phyloP scores from a whole-genome alignment of 1,140 invertebrate genomes.

The Trichogramma pretiosum region DNA sequence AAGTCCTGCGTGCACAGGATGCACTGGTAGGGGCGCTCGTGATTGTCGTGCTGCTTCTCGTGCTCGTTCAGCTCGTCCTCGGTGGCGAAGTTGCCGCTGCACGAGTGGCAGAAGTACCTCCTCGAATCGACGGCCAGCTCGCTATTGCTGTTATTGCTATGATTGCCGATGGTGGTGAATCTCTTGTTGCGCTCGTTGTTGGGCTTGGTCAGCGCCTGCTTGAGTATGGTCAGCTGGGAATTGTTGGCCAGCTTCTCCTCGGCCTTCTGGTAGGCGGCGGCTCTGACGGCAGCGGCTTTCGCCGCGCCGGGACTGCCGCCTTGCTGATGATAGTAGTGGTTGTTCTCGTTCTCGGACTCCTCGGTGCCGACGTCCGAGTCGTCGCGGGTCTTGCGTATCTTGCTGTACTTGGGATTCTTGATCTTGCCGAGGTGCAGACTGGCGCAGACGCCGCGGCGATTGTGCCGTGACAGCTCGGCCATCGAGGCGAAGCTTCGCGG shows the following conservation, averaged over 20 bases:
- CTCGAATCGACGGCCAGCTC: no score
- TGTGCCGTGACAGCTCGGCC: constrained; percentile 38
- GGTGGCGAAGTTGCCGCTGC: constrained; percentile 34
- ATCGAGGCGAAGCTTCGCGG: constrained; percentile 37
- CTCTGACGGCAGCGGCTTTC: constrained; percentile 19
- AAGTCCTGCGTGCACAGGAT: constrained; percentile 44
- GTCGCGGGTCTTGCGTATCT: background rate
- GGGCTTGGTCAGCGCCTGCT: constrained; percentile 41
- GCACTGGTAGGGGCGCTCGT: constrained; percentile 39
- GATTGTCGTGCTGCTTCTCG: constrained; percentile 34
- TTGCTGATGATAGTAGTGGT: no score
- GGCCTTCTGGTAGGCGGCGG: constrained; percentile 34
- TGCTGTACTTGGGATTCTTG: constrained; percentile 2
- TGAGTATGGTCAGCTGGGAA: constrained; percentile 41
- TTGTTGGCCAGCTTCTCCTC: constrained; percentile 43
- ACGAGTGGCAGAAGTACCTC: constrained; percentile 40
- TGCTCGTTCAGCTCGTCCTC: constrained; percentile 36
- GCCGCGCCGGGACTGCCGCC: no score
- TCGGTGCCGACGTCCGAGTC: constrained; percentile 1
- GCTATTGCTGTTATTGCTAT: no score
- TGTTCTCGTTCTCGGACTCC: constrained; percentile 22
- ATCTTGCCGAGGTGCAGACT: constrained; percentile 21
- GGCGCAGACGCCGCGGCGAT: constrained; percentile 30
- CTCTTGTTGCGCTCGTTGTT: constrained; percentile 33
- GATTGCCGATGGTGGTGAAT: no score